These are phyloP conservation scores for Cyclopterus lumpus DNA, from an alignment of 2,797 vertebrate species.

Conservation along the genomic window DNA sequence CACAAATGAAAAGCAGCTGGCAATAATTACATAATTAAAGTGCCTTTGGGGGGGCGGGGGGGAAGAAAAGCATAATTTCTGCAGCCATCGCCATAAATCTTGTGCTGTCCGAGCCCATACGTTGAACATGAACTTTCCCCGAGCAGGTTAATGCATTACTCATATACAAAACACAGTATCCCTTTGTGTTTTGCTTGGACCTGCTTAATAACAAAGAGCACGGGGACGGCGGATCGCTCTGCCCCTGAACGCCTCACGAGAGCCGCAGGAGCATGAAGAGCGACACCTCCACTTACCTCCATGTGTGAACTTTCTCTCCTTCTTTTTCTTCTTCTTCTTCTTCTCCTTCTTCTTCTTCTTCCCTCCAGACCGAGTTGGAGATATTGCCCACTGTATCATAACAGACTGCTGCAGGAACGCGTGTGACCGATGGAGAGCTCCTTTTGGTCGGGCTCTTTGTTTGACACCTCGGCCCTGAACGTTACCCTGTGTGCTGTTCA, in stretches of 20 bases:
- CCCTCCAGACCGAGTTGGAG: constrained; percentile 11
- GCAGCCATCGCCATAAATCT: constrained; percentile 98
- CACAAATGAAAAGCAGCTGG: constrained; percentile 95
- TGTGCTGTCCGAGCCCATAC: constrained; percentile 92
- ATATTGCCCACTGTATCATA: constrained; percentile 33
- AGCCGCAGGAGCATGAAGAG: constrained; percentile 62
- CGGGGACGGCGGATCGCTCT: constrained; percentile 36
- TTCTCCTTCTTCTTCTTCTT: constrained; percentile 12
- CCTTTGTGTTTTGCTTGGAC: constrained; percentile 92
- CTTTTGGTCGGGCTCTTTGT: background rate
- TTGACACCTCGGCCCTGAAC: constrained; percentile 3
- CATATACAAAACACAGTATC: constrained; percentile 92
- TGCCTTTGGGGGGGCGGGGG: constrained; percentile 84
- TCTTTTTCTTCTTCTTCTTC: background rate
- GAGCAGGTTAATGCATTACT: constrained; percentile 92
- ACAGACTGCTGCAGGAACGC: constrained; percentile 56
- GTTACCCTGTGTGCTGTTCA: background rate
- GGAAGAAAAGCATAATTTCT: constrained; percentile 97
- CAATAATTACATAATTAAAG: constrained; percentile 99
- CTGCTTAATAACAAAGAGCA: constrained; percentile 94
- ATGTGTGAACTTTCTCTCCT: constrained; percentile 68
- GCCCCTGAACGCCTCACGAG: constrained; percentile 50
- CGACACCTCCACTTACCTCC: constrained; percentile 77
- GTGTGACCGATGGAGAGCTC: no score
- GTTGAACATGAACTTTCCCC: constrained; percentile 88